Base-by-base conservation (phyloP, 2,113 vertebrate genomes). In the Lathamus discolor region DNA sequence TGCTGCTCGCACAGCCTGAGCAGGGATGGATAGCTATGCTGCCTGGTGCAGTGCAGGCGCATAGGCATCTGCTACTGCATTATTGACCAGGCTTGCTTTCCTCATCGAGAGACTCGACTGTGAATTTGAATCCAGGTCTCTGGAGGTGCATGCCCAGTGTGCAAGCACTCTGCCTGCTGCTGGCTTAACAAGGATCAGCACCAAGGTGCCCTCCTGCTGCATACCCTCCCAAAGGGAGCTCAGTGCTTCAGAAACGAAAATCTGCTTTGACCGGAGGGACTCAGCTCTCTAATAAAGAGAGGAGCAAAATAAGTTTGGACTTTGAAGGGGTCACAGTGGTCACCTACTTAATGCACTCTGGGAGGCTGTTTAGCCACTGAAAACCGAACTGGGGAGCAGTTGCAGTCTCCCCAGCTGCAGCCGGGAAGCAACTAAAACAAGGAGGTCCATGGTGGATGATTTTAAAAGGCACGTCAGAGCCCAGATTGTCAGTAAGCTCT, bases 21-120 rank as follows among this genome's bases (percentile, higher is more conserved):
- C 80, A 67, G 81, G 63, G 86, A 83, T 63, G 89, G 83, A 79
- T 64, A 18, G 37, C 78, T 76, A 6, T 37, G 80, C 80, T 87
- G 73, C 57, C 59, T 82, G 92, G 13, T 75, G 88, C 81, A 79
- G n/a, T 52, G 86, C 76, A 70, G 79, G 41, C 4, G 0, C 25
- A 63, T 67, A 49, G 54, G 80, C 43, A 39, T 16, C 93, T 77
- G 52, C 51, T 57, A 0, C 76, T 59, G 67, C 69, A 62, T 17
- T 54, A 82, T 23, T 69, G 74, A 69, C 77, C 57, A 27, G 44
- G 13, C 70, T 87, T 82, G 35, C 59, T 77, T 49, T 79, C 35
- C 63, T 76, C 55, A 49, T 41, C 64, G 44, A 13, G 7, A 92
- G 20, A 14, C 68, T 76, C 10, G 4, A 2, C 76, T 29, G 44